Evolutionary conservation across 2,797 vertebrate species (phyloP).

Genomic region (Distichodus sexfasciatus): DNA sequence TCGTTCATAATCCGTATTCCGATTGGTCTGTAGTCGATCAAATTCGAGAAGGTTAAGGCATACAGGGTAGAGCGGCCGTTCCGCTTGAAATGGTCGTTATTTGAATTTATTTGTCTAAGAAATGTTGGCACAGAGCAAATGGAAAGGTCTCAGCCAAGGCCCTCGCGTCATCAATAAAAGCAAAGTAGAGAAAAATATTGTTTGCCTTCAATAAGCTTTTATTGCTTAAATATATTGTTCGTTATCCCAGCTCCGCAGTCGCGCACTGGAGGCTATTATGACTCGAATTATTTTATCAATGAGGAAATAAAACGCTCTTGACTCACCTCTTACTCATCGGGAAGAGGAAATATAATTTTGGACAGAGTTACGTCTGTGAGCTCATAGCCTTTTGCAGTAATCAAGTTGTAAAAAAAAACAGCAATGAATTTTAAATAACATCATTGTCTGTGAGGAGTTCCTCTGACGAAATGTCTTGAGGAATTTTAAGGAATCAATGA

Average conservation of each 20-base stretch:
- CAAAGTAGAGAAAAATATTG: not conserved
- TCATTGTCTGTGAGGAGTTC: slow-evolving; percentile 52
- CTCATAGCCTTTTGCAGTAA: slow-evolving; percentile 48
- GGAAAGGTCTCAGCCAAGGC: not conserved
- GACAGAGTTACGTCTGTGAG: slow-evolving; percentile 35
- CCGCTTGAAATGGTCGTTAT: not conserved
- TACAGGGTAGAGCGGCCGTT: not conserved
- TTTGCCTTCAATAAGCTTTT: slow-evolving; percentile 23
- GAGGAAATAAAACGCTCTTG: slow-evolving; percentile 43
- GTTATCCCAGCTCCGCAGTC: slow-evolving; percentile 22
- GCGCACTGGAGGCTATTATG: slow-evolving; percentile 23
- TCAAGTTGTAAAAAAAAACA: slow-evolving; percentile 52
- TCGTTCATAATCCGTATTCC: not conserved
- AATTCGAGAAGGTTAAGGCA: not conserved
- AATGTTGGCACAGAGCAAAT: slow-evolving; percentile 30
- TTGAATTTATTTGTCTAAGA: not conserved
- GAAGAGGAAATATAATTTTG: slow-evolving; percentile 48
- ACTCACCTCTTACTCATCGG: slow-evolving; percentile 45
- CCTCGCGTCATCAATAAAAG: slow-evolving; percentile 3
- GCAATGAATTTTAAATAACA: slow-evolving; percentile 58
- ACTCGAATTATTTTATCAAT: slow-evolving; percentile 49
- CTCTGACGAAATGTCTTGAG: slow-evolving; percentile 49
- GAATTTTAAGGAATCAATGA: slow-evolving; percentile 45
- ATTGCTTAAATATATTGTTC: slow-evolving; percentile 21
- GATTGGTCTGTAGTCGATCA: not conserved